These are phyloP conservation scores for Cavia aperea DNA, from an alignment of 2,113 vertebrate genomes.

Conservation along the genomic window DNA sequence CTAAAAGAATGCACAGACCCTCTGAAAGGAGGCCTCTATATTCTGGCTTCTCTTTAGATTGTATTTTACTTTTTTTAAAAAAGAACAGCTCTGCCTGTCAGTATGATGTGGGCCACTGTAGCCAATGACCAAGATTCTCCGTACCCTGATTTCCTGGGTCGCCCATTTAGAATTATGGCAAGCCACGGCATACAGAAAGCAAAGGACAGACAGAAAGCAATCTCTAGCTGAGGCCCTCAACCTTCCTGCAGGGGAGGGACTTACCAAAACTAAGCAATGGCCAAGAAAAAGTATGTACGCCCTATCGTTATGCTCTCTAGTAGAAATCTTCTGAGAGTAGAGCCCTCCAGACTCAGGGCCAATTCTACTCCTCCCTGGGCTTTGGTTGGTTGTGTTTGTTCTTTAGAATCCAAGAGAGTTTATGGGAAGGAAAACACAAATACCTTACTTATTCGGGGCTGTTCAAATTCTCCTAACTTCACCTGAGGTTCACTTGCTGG, in stretches of 20 bases:
- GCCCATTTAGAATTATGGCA: not conserved
- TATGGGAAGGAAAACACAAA: not conserved
- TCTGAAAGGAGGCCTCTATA: not conserved
- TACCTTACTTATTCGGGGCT: not conserved
- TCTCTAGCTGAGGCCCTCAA: constrained; percentile 32
- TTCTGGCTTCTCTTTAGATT: not conserved
- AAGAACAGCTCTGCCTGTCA: not conserved
- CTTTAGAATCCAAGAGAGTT: constrained; percentile 19
- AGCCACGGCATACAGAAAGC: not conserved
- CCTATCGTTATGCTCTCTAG: not conserved
- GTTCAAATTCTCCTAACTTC: not conserved
- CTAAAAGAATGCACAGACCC: not conserved
- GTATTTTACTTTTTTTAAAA: not conserved
- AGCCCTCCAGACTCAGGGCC: not conserved
- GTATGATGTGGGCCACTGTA: not conserved
- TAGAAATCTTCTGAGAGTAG: constrained; percentile 3
- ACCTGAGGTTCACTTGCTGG: not conserved
- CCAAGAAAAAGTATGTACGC: not conserved
- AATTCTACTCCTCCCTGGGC: not conserved
- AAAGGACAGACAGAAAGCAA: not conserved
- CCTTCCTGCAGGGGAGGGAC: constrained; percentile 33
- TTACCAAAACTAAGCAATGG: constrained; percentile 48
- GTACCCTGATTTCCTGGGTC: not conserved
- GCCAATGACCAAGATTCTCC: not conserved
- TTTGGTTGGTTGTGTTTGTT: constrained; percentile 30